These are phyloP conservation scores for Cydia pomonella DNA, from an alignment of 1,140 invertebrate genomes.

Conservation along the genomic window DNA sequence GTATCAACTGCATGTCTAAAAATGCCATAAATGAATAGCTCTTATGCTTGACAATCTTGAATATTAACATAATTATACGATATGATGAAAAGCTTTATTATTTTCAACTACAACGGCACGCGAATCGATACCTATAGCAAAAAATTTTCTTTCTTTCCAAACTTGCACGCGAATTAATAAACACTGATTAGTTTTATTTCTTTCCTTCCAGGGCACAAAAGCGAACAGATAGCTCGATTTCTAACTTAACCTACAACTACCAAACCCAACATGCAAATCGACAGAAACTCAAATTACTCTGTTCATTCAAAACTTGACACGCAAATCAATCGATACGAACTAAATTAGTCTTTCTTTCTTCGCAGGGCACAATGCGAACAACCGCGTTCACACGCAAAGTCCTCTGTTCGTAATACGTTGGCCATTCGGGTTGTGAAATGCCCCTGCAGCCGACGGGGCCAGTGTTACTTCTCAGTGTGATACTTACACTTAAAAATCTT, in stretches of 20 bases:
- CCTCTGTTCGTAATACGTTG: neutral
- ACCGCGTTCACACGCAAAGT: constrained; percentile 33
- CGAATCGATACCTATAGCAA: neutral
- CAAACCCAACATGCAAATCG: neutral
- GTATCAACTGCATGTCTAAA: neutral
- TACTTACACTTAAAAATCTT: too few relatives aligned
- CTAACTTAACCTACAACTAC: too few relatives aligned
- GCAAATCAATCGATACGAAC: constrained; percentile 37
- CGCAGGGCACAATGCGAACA: constrained; percentile 53
- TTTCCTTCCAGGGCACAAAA: neutral
- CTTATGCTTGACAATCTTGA: neutral
- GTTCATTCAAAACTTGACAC: constrained; percentile 54
- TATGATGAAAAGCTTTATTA: neutral
- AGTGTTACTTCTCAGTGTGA: too few relatives aligned
- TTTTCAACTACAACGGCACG: neutral
- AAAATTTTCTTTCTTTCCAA: constrained; percentile 63
- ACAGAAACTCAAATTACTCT: constrained; percentile 66
- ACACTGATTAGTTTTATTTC: neutral
- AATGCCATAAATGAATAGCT: neutral
- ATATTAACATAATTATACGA: neutral
- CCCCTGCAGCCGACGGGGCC: too few relatives aligned
- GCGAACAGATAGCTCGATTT: neutral
- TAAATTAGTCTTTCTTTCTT: constrained; percentile 43
- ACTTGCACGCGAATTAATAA: constrained; percentile 53
- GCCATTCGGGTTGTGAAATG: neutral